phyloP scores from a whole-genome alignment of 2,888 invertebrate species.

The Monoplex corrugatus region DNA sequence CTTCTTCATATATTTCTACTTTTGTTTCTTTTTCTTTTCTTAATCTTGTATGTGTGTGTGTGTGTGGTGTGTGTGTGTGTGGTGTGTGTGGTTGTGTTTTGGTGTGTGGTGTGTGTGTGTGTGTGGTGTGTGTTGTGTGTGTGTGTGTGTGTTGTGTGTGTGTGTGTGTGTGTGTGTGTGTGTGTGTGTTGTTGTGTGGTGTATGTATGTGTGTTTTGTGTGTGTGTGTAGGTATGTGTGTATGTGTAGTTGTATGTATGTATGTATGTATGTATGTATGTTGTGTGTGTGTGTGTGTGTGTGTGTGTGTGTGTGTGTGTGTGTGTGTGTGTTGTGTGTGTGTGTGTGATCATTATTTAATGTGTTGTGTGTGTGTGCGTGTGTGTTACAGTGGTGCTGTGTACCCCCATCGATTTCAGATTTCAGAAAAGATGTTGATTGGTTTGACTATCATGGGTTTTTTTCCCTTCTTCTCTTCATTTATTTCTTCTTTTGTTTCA shows the following conservation, averaged over 20 bases:
- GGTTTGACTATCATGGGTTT: too few species aligned
- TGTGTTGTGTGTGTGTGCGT: not conserved
- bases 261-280: not conserved
- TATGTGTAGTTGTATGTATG: not conserved
- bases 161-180: not conserved
- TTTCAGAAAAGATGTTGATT: too few species aligned
- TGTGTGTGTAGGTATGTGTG: slow-evolving; percentile 10
- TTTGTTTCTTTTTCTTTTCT: too few species aligned
- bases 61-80: not conserved
- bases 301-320: not conserved
- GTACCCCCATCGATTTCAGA: slow-evolving; percentile 65
- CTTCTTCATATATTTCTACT: too few species aligned
- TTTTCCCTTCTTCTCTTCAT: too few species aligned
- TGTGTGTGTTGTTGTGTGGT: not conserved
- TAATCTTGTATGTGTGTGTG: not conserved
- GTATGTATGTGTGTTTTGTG: too few species aligned
- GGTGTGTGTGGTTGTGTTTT: not conserved
- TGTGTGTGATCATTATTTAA: not conserved
- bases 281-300: slow-evolving; percentile 15
- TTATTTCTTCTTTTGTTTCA: too few species aligned
- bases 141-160: not conserved
- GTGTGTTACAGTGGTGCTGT: slow-evolving; percentile 79
- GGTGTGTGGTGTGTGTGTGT: not conserved
- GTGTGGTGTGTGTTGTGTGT: not conserved
- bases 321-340: not conserved